These are phyloP conservation scores for Leptinotarsa lineolata DNA, from an alignment of 1,140 invertebrate species.

Conservation along the genomic window DNA sequence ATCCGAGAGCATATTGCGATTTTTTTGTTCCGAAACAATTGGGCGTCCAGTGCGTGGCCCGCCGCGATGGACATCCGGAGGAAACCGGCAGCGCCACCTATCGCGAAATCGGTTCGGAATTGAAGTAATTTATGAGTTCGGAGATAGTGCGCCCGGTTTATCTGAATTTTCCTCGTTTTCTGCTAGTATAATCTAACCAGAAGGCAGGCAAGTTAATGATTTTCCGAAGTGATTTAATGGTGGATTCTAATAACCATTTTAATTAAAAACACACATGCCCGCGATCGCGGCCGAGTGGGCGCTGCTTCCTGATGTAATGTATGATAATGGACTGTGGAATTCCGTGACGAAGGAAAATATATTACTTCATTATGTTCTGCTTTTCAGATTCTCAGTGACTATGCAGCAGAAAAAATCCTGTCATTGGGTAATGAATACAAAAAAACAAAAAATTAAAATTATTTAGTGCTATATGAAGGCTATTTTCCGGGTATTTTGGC, in stretches of 20 bases:
- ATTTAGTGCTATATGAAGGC: too few species aligned
- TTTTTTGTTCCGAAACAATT: constrained; percentile 27
- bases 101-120: constrained; percentile 33
- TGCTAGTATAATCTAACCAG: background rate
- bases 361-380: background rate
- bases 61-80: constrained; percentile 28
- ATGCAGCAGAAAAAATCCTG: too few species aligned
- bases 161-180: constrained; percentile 17
- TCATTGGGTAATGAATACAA: too few species aligned
- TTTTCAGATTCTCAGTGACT: too few species aligned
- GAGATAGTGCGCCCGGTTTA: constrained; percentile 14
- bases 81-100: constrained; percentile 34
- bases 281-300: background rate
- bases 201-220: constrained; percentile 3
- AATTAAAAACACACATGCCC: constrained; percentile 8
- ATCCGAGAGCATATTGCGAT: constrained; percentile 21
- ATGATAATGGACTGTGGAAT: background rate
- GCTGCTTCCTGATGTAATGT: background rate
- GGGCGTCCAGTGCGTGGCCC: constrained; percentile 21
- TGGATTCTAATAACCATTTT: constrained; percentile 1
- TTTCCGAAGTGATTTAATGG: constrained; percentile 8
- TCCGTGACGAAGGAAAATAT: background rate
- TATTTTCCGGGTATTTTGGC: too few species aligned
- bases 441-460: too few species aligned
- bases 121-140: constrained; percentile 28